Conservation (phyloP, 2,113 vertebrate species). For the Carettochelys insculpta region DNA sequence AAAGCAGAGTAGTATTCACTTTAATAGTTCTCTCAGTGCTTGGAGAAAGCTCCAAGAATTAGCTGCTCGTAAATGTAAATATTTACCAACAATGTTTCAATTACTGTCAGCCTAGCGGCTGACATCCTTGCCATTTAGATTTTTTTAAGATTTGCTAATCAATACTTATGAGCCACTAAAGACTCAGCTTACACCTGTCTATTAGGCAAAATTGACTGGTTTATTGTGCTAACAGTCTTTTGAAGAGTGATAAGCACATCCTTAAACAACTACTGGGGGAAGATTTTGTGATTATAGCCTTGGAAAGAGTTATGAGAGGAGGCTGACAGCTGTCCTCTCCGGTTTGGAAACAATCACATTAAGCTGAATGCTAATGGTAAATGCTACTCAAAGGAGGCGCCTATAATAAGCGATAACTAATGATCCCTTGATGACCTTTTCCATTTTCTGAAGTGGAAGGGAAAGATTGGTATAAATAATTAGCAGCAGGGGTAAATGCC, state of each 20-base stretch:
- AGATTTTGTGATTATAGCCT: constrained; percentile 24
- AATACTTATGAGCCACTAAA: constrained; percentile 42
- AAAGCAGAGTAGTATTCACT: neutral
- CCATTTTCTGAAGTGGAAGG: neutral
- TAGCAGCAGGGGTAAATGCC: neutral
- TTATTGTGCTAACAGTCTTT: constrained; percentile 25
- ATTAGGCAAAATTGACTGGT: constrained; percentile 42
- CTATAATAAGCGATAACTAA: neutral
- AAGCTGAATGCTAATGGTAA: neutral
- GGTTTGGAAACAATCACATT: constrained; percentile 19
- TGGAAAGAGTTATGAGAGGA: neutral
- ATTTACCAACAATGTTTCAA: neutral
- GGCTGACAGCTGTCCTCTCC: constrained; percentile 11
- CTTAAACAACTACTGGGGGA: constrained; percentile 21
- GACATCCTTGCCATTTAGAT: neutral
- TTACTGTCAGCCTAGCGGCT: constrained; percentile 11
- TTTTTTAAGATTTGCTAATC: constrained; percentile 26
- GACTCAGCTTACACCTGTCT: constrained; percentile 20
- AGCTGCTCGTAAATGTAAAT: neutral
- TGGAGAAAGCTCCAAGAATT: neutral
- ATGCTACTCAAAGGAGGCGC: neutral
- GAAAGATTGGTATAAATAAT: neutral
- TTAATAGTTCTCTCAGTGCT: neutral
- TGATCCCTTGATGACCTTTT: neutral
- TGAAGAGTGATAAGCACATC: constrained; percentile 29